Evolutionary conservation across 2,113 vertebrate genomes (phyloP), one percentile per base, ranked within the genome.

Genomic region (Oreochromis spilurus): DNA sequence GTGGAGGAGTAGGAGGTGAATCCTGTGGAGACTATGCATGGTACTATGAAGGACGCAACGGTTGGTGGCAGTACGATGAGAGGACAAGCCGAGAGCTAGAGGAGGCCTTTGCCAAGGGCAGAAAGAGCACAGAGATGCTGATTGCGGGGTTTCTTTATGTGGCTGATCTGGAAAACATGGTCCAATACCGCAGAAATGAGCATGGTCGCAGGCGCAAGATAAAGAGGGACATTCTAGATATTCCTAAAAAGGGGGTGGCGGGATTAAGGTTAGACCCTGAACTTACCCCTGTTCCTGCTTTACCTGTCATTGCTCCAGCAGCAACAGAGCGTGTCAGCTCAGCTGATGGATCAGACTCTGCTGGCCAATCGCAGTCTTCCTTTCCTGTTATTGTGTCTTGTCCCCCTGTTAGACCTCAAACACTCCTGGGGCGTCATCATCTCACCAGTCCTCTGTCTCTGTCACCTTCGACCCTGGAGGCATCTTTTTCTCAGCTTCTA

Each of bases 31-130:
- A 98, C 83, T 97, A 98, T 9, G 97, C 98, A 0, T 99, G 98
- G 98, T 99, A 99, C 96, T 99, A 99, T 8, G 98, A 99, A 95
- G 98, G 98, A 31, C 97, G 97, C 90, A 99, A 99, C 31, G 98
- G 98, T 80, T 99, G 98, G 98, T 99, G 98, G 98, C 98, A 99
- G 94, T 99, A 99, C 12, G 98, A 99, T 48, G 98, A 99, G 93
- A 97, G 98, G 72, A 98, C 98, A 83, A 99, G 96, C 94, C 96
- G 96, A 50, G 98, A 99, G 94, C 95, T 99, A 93, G 98, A 99
- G 96, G 98, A 99, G 80, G 98, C 98, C 24, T 98, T 97, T 83
- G 92, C 96, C 82, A 98, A 98, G 93, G 98, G 97, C 89, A 98
- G 97, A 96, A 99, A 98, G 95, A 98, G 96, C 93, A 97, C 98